Evolutionary conservation across 2,797 vertebrate genomes (phyloP).

Genomic region (Rhinichthys osculus): DNA sequence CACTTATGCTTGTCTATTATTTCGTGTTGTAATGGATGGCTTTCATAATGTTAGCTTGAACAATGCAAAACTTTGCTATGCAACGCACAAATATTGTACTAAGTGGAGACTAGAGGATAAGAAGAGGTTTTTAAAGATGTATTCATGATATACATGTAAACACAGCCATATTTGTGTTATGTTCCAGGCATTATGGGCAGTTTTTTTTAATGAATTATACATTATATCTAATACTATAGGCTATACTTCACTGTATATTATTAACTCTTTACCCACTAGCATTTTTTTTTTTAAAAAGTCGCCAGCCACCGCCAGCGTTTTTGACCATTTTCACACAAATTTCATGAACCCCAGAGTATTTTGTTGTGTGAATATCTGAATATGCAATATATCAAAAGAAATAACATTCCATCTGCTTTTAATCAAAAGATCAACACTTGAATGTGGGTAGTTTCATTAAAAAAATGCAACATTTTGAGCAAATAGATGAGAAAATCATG

Average conservation of each 20-base stretch:
- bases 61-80: not conserved
- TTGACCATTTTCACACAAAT: no score
- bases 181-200: not conserved
- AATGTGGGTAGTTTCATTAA: no score
- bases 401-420: no score
- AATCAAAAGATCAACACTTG: no score
- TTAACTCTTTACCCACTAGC: no score
- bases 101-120: not conserved
- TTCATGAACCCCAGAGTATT: no score
- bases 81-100: not conserved
- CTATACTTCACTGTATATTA: not conserved
- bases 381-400: no score
- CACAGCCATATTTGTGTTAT: constrained; percentile 6
- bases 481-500: no score
- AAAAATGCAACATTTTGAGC: no score
- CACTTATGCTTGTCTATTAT: constrained; percentile 48
- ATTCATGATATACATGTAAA: constrained; percentile 16
- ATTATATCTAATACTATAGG: constrained; percentile 19
- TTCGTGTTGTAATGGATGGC: constrained; percentile 49
- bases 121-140: not conserved
- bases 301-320: no score
- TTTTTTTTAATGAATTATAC: not conserved
- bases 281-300: no score
- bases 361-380: no score
- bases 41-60: constrained; percentile 37